Percentiles rank a stretch among this genome's conserved stretches.
Evolutionary conservation across 2,113 vertebrate genomes (phyloP).

Genomic region (Hymenochirus boettgeri): DNA sequence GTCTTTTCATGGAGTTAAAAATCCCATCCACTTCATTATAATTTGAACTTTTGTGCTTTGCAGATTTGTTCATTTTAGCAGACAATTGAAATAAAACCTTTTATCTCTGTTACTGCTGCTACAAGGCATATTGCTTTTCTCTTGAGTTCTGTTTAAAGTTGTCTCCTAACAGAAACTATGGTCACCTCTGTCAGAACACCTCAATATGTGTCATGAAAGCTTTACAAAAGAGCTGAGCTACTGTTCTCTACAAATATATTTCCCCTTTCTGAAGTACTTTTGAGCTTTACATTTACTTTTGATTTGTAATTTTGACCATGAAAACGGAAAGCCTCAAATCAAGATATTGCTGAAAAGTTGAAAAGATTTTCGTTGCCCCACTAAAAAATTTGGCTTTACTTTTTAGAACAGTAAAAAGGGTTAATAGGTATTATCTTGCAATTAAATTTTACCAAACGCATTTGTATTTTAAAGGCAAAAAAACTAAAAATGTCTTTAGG

Average conservation of each 20-base stretch:
- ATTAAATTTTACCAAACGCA: no score
- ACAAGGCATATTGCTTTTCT: conserved; percentile 38
- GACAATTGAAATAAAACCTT: conserved; percentile 27
- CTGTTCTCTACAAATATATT: conserved; percentile 27
- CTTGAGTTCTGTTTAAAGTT: conserved; percentile 33
- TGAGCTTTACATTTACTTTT: not conserved
- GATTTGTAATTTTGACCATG: no score
- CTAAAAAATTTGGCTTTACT: no score
- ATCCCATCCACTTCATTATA: conserved; percentile 43
- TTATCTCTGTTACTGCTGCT: conserved; percentile 37
- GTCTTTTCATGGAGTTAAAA: conserved; percentile 32
- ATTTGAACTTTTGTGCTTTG: conserved; percentile 40
- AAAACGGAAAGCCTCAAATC: no score
- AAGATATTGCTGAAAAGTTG: no score
- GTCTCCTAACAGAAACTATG: conserved; percentile 33
- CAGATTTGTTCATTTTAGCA: conserved; percentile 42
- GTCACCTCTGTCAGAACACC: conserved; percentile 32
- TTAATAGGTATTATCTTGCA: no score
- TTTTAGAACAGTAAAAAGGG: no score
- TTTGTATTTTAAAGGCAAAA: no score
- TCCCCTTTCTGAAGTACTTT: not conserved
- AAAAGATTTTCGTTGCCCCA: no score
- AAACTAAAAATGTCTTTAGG: no score
- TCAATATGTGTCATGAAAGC: conserved; percentile 31
- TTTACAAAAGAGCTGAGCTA: conserved; percentile 18